Evolutionary conservation across 2,113 vertebrate species (phyloP).

Genomic region (Pedetes capensis): DNA sequence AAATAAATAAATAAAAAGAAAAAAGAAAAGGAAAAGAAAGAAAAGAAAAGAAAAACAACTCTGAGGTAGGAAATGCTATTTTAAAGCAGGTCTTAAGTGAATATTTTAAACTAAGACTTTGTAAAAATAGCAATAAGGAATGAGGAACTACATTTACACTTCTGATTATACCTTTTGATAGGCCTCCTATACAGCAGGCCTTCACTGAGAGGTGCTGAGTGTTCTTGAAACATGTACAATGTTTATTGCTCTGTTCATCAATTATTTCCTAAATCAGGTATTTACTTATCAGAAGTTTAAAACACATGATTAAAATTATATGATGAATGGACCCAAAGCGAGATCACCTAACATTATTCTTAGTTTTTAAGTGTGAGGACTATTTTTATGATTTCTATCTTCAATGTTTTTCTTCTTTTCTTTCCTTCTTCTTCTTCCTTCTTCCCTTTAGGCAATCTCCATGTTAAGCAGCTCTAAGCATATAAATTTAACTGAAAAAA

Average conservation of each 20-base stretch:
- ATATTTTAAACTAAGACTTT: slow-evolving; percentile 50
- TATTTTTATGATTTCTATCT: neutral
- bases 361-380: slow-evolving; percentile 16
- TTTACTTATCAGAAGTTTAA: neutral
- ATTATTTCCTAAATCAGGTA: neutral
- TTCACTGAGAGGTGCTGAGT: neutral
- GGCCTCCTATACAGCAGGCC: neutral
- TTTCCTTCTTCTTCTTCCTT: neutral
- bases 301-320: neutral
- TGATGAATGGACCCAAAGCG: neutral
- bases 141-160: neutral
- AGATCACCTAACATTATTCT: neutral
- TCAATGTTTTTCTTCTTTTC: neutral
- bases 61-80: slow-evolving; percentile 20
- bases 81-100: neutral
- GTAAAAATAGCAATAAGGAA: slow-evolving; percentile 23
- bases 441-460: neutral
- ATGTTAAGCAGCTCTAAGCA: slow-evolving; percentile 42
- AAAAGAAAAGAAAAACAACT: slow-evolving; percentile 22
- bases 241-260: neutral
- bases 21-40: too few relatives aligned
- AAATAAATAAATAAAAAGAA: too few relatives aligned
- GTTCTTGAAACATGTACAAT: neutral
- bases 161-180: neutral
- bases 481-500: slow-evolving; percentile 47